These are phyloP conservation scores for Entomobrya multifasciata DNA, from an alignment of 2,888 invertebrate species.

Conservation along the genomic window DNA sequence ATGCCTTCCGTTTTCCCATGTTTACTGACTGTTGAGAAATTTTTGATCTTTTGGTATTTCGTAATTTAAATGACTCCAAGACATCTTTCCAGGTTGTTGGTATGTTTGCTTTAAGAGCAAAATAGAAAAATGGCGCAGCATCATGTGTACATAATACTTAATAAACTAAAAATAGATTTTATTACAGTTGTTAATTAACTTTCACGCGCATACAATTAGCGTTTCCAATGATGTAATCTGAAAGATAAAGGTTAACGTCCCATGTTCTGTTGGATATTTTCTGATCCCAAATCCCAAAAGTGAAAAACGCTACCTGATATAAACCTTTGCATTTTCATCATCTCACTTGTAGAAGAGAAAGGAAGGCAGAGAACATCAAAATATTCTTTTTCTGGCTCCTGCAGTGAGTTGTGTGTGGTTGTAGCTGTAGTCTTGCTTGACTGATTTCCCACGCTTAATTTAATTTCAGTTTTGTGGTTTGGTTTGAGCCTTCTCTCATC, in stretches of 20 bases:
- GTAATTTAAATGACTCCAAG: too few species aligned
- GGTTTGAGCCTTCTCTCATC: constrained; percentile 52
- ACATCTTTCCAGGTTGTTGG: too few species aligned
- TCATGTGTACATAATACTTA: too few species aligned
- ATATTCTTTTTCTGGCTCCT: background rate
- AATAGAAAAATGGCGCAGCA: too few species aligned
- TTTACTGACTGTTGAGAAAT: too few species aligned
- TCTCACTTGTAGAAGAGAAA: background rate
- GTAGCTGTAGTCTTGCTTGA: constrained; percentile 6
- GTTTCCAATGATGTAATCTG: too few species aligned
- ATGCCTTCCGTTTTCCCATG: too few species aligned
- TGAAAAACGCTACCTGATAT: background rate
- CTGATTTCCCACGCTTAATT: constrained; percentile 67
- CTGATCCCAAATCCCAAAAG: background rate
- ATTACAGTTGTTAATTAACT: too few species aligned
- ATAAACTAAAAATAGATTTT: too few species aligned
- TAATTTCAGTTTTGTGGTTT: constrained; percentile 67
- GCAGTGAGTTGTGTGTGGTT: background rate
- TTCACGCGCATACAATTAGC: too few species aligned
- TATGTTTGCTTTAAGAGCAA: too few species aligned
- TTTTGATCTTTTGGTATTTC: too few species aligned
- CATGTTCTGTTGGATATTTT: background rate
- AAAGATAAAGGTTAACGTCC: background rate
- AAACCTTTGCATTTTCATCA: background rate
- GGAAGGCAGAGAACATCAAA: background rate